Evolutionary conservation across 2,888 invertebrate species (phyloP).

Genomic region (Tenthredo amoena): DNA sequence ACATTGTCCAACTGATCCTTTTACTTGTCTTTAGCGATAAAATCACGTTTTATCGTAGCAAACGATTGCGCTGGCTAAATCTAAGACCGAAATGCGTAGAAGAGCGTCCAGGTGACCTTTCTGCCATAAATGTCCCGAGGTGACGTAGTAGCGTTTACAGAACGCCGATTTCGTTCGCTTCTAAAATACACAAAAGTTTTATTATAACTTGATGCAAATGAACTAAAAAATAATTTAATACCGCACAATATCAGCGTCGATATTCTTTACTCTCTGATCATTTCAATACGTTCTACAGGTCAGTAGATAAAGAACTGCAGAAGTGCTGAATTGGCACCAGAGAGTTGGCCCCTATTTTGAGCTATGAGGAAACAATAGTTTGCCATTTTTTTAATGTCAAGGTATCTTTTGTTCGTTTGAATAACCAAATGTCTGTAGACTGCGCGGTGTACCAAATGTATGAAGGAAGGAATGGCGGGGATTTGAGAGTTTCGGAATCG

Average conservation of each 20-base stretch:
- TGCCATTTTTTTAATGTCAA: slow-evolving; percentile 65
- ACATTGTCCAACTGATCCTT: slow-evolving; percentile 33
- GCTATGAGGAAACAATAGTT: slow-evolving; percentile 56
- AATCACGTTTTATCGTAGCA: neutral
- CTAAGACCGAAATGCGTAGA: neutral
- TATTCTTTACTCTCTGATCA: neutral
- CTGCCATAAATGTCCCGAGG: slow-evolving; percentile 59
- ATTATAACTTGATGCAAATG: neutral
- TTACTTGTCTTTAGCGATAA: slow-evolving; percentile 26
- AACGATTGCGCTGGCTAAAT: neutral
- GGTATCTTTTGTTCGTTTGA: slow-evolving; percentile 59
- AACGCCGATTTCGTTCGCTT: neutral
- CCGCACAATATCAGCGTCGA: neutral
- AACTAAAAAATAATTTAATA: neutral
- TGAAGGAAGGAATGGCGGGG: slow-evolving; percentile 32
- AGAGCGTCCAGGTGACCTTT: slow-evolving; percentile 43
- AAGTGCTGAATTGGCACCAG: neutral
- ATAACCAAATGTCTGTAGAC: slow-evolving; percentile 8
- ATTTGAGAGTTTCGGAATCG: slow-evolving; percentile 52
- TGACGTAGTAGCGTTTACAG: neutral
- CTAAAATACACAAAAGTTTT: neutral
- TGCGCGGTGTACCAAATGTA: slow-evolving; percentile 22
- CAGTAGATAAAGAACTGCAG: neutral
- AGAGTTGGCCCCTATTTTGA: slow-evolving; percentile 1
- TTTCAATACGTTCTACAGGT: neutral